Base-by-base conservation (phyloP, 2,888 invertebrate genomes). In the Tenodera sinensis region DNA sequence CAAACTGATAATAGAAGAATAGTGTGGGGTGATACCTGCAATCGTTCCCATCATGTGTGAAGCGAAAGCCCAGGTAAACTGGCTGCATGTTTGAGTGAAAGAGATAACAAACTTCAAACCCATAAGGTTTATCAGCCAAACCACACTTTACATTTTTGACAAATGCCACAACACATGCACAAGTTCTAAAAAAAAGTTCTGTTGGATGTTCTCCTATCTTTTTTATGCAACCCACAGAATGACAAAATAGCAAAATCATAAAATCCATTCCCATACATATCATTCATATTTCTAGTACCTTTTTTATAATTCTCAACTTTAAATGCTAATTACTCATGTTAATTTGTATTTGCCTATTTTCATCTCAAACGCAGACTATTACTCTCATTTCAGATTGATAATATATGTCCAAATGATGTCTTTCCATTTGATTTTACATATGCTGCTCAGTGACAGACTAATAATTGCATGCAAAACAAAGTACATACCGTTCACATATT, bases 41-140 rank as follows among this genome's bases (percentile, higher is more conserved):
- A 83, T 42, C 42, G 47, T 85, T 85, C 27, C 85, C 85, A 85
- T 90, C 89, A 30, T 85, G 92, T 92, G 93, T 94, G 93, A 95
- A 93, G 93, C 93, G 94, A 94, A 94, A 94, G 93, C 94, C 94
- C 94, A 95, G 94, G 94, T 94, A 95, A 93, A 95, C 94, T 93
- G 95, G 95, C 95, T 95, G 95, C 95, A 94, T 93, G 90, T 90
- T 34, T 84, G 42, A 89, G 87, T 87, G 87, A 84, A 85, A 89
- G 83, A 89, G 84, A 88, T 42, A 88, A 28, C 83, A 83, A 15
- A 83, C 83, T 83, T 83, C 30, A 83, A 28, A 83, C 28, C 30
- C 15, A 83, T 83, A 30, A 71, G 54, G 54, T 71, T 71, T 71
- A 71, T 71, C 54, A 71, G 54, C 54, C 54, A 71, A 20, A 25